phyloP scores from a whole-genome alignment of 2,113 vertebrate genomes.

The zebrafish (Danio rerio) region DNA sequence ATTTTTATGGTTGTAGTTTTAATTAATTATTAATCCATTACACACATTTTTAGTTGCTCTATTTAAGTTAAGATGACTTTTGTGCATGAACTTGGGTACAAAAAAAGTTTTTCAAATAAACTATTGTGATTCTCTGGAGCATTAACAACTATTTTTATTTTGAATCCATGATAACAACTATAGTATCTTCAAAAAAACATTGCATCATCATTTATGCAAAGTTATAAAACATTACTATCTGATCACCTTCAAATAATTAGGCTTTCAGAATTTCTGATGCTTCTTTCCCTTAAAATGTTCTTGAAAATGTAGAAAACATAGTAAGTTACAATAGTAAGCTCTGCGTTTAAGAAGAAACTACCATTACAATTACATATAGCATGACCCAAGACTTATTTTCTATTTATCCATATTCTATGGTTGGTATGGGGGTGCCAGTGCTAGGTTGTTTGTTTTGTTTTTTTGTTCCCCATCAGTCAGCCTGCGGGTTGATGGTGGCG shows the following conservation, averaged over 20 bases:
- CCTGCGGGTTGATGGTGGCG: slow-evolving; percentile 13
- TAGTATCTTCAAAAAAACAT: not conserved
- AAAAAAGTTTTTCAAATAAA: not conserved
- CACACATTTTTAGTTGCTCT: no score
- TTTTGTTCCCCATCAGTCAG: not conserved
- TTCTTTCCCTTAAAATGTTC: not conserved
- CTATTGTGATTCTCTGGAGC: no score
- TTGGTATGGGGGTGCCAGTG: not conserved
- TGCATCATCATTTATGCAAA: not conserved
- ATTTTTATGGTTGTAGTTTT: no score
- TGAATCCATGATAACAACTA: not conserved
- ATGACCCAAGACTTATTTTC: not conserved
- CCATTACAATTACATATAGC: not conserved
- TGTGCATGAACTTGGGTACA: fast-evolving
- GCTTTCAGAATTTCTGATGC: no score
- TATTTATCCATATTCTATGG: not conserved
- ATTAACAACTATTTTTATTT: not conserved
- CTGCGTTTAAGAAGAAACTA: not conserved
- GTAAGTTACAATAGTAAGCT: not conserved
- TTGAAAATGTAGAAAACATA: no score
- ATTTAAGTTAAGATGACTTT: no score
- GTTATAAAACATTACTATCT: not conserved
- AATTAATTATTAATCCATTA: no score
- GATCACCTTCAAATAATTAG: not conserved
- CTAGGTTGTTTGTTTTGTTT: slow-evolving; percentile 19